Base-by-base conservation (phyloP, 2,888 invertebrate species). In the Orchesellides sinensis region DNA sequence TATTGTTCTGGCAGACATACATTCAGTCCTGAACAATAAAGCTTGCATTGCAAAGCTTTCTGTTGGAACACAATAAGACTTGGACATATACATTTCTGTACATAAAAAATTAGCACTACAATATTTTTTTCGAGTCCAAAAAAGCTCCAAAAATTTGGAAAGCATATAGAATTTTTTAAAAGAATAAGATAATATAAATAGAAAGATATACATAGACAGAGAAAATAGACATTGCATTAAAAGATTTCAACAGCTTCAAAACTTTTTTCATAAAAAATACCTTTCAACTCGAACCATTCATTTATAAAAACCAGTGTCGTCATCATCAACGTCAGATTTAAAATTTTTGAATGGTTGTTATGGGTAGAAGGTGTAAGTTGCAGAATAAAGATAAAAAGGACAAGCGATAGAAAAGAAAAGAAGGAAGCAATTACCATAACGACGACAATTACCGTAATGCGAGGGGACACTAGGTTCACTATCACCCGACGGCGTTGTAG, bases 391-490 rank as follows among this genome's bases (percentile, higher is more conserved):
- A n/a, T 59, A n/a, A n/a, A n/a, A n/a, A 32, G 23, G 29, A n/a
- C 17, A 54, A 47, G 40, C 54, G 69, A 69, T 17, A 70, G 49
- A 70, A 80, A 61, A 47, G 56, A 68, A 80, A 23, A 52, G 23
- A 23, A 45, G n/a, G 8, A 65, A 21, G 23, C 45, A 69, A 19
- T 69, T 80, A 80, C 79, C 79, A 49, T 80, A 80, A 27, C 79
- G 79, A 63, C 79, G 79, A 72, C 79, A 80, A 80, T 80, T 80
- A 80, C 79, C 79, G 79, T 80, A 80, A 72, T 80, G 79, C 27
- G 72, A 70, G n/a, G 79, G 65, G 10, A 54, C 79, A 80, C 65
- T 65, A 63, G 17, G 12, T 10, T 61, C 35, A 69, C 54, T 52
- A 49, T 61, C 69, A 68, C 45, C 66, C 66, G 29, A 47, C 17